Base-by-base conservation (phyloP, 2,888 invertebrate genomes). In the Athalia cordata region DNA sequence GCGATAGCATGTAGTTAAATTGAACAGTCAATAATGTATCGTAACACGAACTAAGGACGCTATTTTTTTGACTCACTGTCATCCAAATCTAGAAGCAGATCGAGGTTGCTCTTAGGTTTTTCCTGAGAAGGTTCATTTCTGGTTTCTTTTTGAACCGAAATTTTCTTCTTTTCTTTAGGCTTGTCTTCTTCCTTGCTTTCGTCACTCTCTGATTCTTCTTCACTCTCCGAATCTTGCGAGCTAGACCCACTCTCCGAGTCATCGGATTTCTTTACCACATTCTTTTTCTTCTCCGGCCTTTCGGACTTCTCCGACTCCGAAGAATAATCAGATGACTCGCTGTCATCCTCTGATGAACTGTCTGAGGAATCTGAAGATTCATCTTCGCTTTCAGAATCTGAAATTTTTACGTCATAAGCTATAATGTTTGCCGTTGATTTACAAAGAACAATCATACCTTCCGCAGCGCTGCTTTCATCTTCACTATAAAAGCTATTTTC, bases 81-180 rank as follows among this genome's bases (percentile, higher is more conserved):
- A 87, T 96, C 96, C 82, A 98, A 91, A 87, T 97, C 97, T 59
- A 98, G 89, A 8, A 98, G 91, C 13, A 98, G 91, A 90, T 98
- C 97, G 81, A 97, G 90, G 90, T 96, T 96, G 5, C 95, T 92
- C 85, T 92, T 93, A 8, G 88, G 86, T 91, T 87, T 93, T 92
- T 87, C 91, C 90, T 82, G 84, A 55, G 29, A 29, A 29, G 52
- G 87, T 88, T 80, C 87, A 76, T 62, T 85, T 70, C 77, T 47
- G 86, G 90, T 82, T 83, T 83, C 78, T 84, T 90, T 84, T 85
- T 84, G 77, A 81, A 77, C 65, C 78, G 68, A 3, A 80, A 79
- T 68, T 82, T 78, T 68, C 80, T 72, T 80, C 81, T 81, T 81
- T 70, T 75, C 8, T 77, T 76, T 77, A 43, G 77, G 49, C 78